A percentile compares a stretch with the other conserved stretches of the same genome.
phyloP scores from a whole-genome alignment of 2,797 vertebrate species.

The Tarsius wallacei region DNA sequence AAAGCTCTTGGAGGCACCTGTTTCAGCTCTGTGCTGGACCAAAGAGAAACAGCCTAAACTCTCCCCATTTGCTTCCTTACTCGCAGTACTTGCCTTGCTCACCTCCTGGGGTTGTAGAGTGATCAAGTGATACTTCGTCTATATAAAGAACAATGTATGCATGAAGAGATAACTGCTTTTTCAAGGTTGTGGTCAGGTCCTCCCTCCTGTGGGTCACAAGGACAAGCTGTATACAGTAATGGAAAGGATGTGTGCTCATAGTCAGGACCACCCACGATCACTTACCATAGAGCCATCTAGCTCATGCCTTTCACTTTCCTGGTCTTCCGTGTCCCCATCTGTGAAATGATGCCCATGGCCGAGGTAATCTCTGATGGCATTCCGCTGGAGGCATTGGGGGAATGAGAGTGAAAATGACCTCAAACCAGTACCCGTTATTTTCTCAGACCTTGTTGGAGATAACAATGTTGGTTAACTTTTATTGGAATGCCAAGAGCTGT shows the following conservation, averaged over 20 bases:
- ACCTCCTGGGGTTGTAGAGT: not conserved
- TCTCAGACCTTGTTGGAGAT: not conserved
- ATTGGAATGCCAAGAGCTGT: not conserved
- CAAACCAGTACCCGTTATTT: not conserved
- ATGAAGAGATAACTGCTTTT: not conserved
- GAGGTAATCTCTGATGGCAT: not conserved
- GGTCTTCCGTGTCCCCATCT: not conserved
- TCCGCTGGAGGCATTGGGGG: not conserved
- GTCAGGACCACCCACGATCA: not conserved
- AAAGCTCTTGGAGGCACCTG: not conserved
- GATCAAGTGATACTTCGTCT: too few species aligned
- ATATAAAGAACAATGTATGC: not conserved
- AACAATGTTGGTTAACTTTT: not conserved
- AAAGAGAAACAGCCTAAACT: not conserved
- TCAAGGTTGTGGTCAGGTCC: too few species aligned
- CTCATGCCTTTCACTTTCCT: not conserved
- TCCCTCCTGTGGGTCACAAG: too few species aligned
- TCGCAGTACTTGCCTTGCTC: not conserved
- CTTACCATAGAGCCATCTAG: not conserved
- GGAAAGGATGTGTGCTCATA: not conserved
- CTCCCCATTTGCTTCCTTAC: not conserved
- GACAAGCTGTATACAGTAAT: not conserved
- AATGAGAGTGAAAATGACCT: not conserved
- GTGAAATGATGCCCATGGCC: not conserved
- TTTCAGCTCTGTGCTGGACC: not conserved